Conservation (phyloP, 64 coral and sea anemone species). For the Exaiptasia diaphana region DNA sequence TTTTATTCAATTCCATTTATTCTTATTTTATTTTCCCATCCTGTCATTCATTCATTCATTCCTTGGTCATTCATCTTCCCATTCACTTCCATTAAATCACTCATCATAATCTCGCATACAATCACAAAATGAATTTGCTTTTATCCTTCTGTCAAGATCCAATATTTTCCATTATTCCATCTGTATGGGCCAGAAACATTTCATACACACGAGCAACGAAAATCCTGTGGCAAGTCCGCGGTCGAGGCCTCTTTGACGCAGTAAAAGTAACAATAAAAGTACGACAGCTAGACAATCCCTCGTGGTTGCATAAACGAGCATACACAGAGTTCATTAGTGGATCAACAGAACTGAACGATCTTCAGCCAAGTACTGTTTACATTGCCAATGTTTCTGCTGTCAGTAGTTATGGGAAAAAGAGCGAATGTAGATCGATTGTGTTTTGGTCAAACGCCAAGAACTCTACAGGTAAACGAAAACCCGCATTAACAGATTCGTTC, state of each 20-base stretch:
- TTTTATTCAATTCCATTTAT: not conserved
- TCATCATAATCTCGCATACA: too few species aligned
- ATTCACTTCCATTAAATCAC: too few species aligned
- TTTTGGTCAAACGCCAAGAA: slow-evolving; percentile 51
- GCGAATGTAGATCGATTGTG: slow-evolving; percentile 6
- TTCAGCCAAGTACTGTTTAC: slow-evolving; percentile 15
- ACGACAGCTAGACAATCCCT: not conserved
- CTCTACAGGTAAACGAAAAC: slow-evolving; percentile 30
- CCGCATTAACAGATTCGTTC: not conserved
- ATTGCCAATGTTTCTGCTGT: slow-evolving; percentile 33
- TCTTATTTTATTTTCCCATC: not conserved
- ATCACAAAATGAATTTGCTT: too few species aligned
- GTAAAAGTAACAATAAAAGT: not conserved
- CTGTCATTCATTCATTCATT: not conserved
- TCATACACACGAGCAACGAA: not conserved
- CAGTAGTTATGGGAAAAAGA: slow-evolving; percentile 2
- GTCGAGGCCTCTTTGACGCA: slow-evolving; percentile 2
- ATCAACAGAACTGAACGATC: not conserved
- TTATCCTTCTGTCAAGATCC: too few species aligned
- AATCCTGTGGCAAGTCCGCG: not conserved
- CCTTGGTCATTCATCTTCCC: too few species aligned
- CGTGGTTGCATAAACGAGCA: not conserved
- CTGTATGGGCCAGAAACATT: not conserved
- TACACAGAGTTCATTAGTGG: not conserved
- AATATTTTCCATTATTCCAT: not conserved